Conservation (phyloP, 2,113 vertebrate genomes). For the Xenopus tropicalis region DNA sequence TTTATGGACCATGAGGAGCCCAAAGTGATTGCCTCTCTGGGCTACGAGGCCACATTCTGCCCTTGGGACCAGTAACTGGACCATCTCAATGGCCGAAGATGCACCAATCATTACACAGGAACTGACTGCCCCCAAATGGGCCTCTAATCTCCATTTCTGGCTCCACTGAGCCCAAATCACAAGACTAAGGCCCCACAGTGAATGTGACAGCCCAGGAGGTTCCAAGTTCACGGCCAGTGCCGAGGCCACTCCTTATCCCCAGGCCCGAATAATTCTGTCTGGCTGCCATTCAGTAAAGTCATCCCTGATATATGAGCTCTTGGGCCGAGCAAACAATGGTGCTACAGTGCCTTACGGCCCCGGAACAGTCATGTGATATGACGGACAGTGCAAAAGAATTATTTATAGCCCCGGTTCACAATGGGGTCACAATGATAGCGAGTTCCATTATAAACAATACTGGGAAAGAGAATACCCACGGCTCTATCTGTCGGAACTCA, state of each 20-base stretch:
- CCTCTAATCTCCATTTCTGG: no score
- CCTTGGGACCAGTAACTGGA: no score
- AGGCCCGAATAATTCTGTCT: conserved; percentile 7
- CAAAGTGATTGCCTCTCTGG: no score
- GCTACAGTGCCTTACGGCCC: not conserved
- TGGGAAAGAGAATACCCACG: no score
- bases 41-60: no score
- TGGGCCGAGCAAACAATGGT: conserved; percentile 8
- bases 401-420: conserved; percentile 10
- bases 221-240: not conserved
- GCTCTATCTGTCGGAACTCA: no score
- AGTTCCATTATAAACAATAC: not conserved
- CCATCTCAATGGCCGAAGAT: no score
- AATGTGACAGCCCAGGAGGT: not conserved
- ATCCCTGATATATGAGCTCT: conserved; percentile 11
- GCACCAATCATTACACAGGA: no score
- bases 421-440: not conserved
- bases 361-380: not conserved
- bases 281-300: conserved; percentile 8
- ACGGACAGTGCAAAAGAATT: not conserved
- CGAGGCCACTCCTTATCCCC: not conserved
- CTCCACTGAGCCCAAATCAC: not conserved
- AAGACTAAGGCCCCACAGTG: not conserved
- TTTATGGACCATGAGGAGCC: no score
- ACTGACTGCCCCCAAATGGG: no score